Evolutionary conservation across 2,888 invertebrate species (phyloP).

Genomic region (Ceraclea dissimilis): DNA sequence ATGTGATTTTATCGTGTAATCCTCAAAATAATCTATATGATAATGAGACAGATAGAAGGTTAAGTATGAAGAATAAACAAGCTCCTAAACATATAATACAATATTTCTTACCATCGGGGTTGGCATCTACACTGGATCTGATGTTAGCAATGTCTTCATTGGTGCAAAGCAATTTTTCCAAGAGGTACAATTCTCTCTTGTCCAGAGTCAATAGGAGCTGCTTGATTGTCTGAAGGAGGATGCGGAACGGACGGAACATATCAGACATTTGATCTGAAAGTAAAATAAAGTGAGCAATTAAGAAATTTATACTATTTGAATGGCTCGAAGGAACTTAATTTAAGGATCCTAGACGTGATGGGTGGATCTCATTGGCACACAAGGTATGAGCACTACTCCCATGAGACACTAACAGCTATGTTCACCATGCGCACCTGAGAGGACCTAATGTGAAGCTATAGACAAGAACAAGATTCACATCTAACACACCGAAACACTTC

Average conservation of each 20-base stretch:
- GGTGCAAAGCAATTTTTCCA: conserved; percentile 86
- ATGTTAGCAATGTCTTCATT: conserved; percentile 66
- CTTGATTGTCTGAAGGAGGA: conserved; percentile 82
- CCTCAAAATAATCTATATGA: no score
- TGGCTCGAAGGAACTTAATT: background rate
- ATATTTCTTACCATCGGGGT: conserved; percentile 10
- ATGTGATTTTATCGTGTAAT: no score
- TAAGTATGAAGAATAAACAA: no score
- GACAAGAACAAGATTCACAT: no score
- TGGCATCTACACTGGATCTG: conserved; percentile 27
- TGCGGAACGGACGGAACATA: conserved; percentile 93
- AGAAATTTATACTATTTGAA: background rate
- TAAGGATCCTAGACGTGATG: background rate
- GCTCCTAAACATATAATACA: no score
- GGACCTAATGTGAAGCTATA: no score
- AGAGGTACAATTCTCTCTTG: conserved; percentile 71
- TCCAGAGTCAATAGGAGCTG: conserved; percentile 85
- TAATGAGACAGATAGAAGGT: no score
- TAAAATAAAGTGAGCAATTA: background rate
- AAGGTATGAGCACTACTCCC: no score
- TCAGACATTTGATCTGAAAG: conserved; percentile 75
- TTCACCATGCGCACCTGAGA: no score
- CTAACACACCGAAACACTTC: no score
- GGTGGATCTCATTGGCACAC: no score
- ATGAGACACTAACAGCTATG: no score